Percentiles rank a stretch among this genome's conserved stretches.
Conservation (phyloP, 2,797 vertebrate species). For the Botia kubotai region DNA sequence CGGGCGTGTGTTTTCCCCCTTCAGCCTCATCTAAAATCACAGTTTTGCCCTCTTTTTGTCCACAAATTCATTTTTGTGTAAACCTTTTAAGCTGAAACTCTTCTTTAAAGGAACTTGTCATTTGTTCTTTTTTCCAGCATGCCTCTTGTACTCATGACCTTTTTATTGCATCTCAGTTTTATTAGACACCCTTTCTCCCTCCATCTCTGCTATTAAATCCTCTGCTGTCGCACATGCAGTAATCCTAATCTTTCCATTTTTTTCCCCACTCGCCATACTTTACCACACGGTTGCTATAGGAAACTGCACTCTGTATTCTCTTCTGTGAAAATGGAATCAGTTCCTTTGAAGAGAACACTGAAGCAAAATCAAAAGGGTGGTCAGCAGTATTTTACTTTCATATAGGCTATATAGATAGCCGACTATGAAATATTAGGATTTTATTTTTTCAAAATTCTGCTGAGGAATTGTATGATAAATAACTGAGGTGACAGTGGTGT, state of each 20-base stretch:
- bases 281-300: constrained; percentile 39
- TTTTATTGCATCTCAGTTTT: constrained; percentile 21
- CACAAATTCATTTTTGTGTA: not conserved
- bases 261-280: constrained; percentile 19
- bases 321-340: constrained; percentile 17
- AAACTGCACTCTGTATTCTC: constrained; percentile 32
- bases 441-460: not conserved
- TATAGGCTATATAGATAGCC: not conserved
- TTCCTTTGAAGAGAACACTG: constrained; percentile 5
- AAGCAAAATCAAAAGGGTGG: constrained; percentile 1
- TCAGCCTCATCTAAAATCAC: too few relatives aligned
- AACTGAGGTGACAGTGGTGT: not conserved
- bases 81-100: constrained; percentile 1
- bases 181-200: constrained; percentile 28
- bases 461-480: not conserved
- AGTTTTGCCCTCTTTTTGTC: constrained; percentile 12
- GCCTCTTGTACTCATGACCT: not conserved
- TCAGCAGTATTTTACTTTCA: not conserved
- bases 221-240: constrained; percentile 34
- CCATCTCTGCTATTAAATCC: constrained; percentile 32
- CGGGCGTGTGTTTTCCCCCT: constrained; percentile 50
- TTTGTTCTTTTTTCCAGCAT: constrained; percentile 3
- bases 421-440: not conserved
- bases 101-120: not conserved
- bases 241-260: constrained; percentile 46